Base-by-base conservation (phyloP, 1,140 invertebrate genomes). In the Triops longicaudatus region DNA sequence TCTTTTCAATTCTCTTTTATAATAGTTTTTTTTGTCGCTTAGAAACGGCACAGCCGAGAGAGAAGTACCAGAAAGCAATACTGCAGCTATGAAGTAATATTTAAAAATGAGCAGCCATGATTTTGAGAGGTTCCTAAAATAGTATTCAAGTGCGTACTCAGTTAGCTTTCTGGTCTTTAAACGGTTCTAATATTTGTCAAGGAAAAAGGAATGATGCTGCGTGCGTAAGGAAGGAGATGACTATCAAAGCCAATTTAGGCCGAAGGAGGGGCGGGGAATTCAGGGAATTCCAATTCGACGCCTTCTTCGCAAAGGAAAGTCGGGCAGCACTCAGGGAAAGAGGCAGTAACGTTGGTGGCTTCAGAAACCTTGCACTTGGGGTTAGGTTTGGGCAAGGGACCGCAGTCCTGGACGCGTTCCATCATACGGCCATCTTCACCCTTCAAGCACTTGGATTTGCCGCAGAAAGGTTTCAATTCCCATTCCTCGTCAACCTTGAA, bases 381-480 rank as follows among this genome's bases (percentile, higher is more conserved):
- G 82, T 94, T 95, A 73, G 91, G 87, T 72, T 93, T 87, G 5
- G 93, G 93, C 71, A 94, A 86, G 10, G 93, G 92, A 17, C 93
- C 93, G 81, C 93, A 95, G 83, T 95, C 93, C 82, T 94, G 92
- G 6, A 84, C 93, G 76, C 94, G 85, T 83, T 95, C 93, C 76
- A 94, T 85, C 0, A 95, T 88, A 78, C 90, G 76, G 11, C 81
- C 28, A 26, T 77, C 76, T 26, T 73, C 78, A 26, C 77, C 75
- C 73, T 76, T 79, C 1, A 93, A 91, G 83, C 93, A 95, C 44
- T 91, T 93, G 78, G 91, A 93, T 78, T 91, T 89, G 12, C 93
- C 93, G 81, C 93, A 95, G 89, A 95, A 95, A 1, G 93, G 93
- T 10, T 90, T 86, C 79, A 95, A 83, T 41, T 94, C 92, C 93